Conservation (phyloP, 2,797 vertebrate species). For the Tapera naevia region DNA sequence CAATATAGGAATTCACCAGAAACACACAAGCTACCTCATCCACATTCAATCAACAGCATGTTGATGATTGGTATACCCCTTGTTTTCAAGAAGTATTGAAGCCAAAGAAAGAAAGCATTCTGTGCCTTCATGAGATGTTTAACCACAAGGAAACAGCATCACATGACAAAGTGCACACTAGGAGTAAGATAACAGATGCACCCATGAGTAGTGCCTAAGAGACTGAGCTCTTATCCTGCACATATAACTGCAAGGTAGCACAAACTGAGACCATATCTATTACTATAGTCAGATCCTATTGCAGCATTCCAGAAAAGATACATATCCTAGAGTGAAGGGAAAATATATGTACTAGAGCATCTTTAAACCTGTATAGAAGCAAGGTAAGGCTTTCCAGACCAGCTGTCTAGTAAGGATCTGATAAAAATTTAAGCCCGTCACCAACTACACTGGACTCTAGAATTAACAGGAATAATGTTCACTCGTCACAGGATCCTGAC, state of each 20-base stretch:
- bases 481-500: background rate
- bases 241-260: background rate
- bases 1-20: background rate
- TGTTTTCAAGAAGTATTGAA: background rate
- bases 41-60: background rate
- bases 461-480: background rate
- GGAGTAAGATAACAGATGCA: background rate
- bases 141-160: background rate
- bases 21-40: background rate
- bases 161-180: background rate
- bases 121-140: background rate
- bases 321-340: background rate
- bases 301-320: background rate
- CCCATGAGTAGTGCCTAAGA: background rate
- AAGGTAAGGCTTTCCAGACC: background rate
- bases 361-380: background rate
- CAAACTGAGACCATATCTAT: rapidly evolving
- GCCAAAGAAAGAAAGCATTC: background rate
- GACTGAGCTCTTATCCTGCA: background rate
- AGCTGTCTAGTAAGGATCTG: background rate
- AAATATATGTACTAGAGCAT: background rate
- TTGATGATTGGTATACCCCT: background rate
- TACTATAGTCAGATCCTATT: background rate
- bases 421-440: background rate
- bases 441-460: background rate